Base-by-base conservation (phyloP, 37 sponge, comb jelly and placozoan genomes). In the Spongia lamella region DNA sequence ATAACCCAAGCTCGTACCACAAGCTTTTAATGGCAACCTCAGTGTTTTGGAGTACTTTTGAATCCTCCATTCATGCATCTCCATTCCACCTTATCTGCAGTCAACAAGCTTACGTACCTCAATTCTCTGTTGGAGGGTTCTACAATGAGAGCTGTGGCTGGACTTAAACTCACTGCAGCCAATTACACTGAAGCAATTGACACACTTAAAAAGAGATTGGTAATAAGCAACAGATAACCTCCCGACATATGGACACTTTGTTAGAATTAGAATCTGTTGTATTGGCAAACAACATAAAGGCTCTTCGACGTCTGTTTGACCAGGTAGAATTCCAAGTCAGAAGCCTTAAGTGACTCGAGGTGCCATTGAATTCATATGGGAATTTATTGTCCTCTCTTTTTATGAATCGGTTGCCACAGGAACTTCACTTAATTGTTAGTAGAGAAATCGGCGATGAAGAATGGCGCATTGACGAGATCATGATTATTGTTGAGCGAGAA, bases 171-270 rank as follows among this genome's bases (percentile, higher is more conserved):
- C 15, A 68, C 70, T 24, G 19, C 17, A 31, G 71, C 61, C 25
- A 69, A 68, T 61, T 69, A 80, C 61, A 53, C 40, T 61, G 63
- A 69, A 39, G 81, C 81, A 31, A 70, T 80, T 27, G 81, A 69
- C 21, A 64, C 38, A 11, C 35, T 64, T 26, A n/a, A 64, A 19
- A 69, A 80, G 17, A 31, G 71, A 25, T 80, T 61, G 81, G 81
- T 13, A 70, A 80, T 37, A 35, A 58, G 16, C 70, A 80, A 24
- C 63, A 70, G 1, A 57, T 79, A 21, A 53, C 68, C 1, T 61
- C 57, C 47, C 58, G 50, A 24, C 81, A 80, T 53, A n/a, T n/a
- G n/a, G n/a, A n/a, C n/a, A n/a, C n/a, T n/a, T n/a, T n/a, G n/a
- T n/a, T n/a, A n/a, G n/a, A 80, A 60, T 70, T 70, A 80, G 51